A percentile compares a stretch with the other conserved stretches of the same genome.
Evolutionary conservation across 1,140 invertebrate species (phyloP).

Genomic region (Stegodyphus mimosarum): DNA sequence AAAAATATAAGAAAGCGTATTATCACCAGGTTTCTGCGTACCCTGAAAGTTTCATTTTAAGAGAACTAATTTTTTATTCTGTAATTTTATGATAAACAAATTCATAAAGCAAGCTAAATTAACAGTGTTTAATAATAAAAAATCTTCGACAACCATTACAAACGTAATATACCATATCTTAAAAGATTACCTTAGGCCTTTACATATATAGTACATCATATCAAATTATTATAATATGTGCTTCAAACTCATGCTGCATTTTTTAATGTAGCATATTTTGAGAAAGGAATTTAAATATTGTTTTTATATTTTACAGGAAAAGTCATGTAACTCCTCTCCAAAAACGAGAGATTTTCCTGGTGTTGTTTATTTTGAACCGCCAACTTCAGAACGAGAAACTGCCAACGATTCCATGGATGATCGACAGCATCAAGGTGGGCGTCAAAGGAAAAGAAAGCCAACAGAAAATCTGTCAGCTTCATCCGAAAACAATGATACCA

Average conservation of each 20-base stretch:
- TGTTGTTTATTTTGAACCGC: slow-evolving; percentile 6
- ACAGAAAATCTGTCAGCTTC: background rate
- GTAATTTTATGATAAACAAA: too few species aligned
- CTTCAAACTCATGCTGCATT: background rate
- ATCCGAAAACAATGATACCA: background rate
- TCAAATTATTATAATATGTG: background rate
- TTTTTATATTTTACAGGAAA: slow-evolving; percentile 19
- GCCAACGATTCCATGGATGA: background rate
- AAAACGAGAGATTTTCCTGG: slow-evolving; percentile 17
- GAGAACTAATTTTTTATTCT: too few species aligned
- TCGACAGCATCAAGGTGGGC: background rate
- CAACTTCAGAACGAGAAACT: background rate
- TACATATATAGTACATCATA: background rate
- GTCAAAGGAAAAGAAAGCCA: slow-evolving; percentile 26
- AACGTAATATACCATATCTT: background rate
- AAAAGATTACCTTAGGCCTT: background rate
- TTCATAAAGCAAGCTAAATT: too few species aligned
- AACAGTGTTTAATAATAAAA: background rate
- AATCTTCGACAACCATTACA: background rate
- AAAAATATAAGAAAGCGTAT: too few species aligned
- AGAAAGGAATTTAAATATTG: background rate
- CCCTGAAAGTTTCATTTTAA: too few species aligned
- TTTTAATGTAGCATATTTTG: background rate
- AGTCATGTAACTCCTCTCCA: slow-evolving; percentile 19
- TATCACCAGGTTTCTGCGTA: too few species aligned